These are phyloP conservation scores for Drosophila miranda DNA, from an alignment of 1,140 invertebrate species.

Conservation along the genomic window DNA sequence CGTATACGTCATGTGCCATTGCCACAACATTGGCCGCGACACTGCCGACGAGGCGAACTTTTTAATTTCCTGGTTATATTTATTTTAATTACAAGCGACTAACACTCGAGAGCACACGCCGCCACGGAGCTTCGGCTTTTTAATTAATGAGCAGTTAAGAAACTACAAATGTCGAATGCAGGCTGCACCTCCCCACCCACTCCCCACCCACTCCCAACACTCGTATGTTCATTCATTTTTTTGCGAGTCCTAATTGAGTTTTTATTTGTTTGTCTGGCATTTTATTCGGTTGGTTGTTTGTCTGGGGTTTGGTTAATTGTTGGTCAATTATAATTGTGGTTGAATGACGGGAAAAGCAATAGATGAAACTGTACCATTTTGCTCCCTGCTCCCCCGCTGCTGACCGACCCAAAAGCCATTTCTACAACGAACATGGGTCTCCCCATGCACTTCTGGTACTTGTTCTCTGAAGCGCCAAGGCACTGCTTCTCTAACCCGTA, in stretches of 20 bases:
- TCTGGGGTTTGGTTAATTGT: constrained; percentile 34
- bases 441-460: no score
- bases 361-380: no score
- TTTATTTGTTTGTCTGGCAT: constrained; percentile 39
- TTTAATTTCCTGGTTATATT: constrained; percentile 67
- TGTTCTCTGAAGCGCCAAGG: no score
- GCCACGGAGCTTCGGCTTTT: constrained; percentile 48
- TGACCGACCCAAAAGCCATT: no score
- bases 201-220: no score
- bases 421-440: no score
- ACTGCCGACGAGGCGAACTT: constrained; percentile 35
- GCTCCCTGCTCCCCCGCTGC: no score
- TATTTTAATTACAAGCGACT: constrained; percentile 61
- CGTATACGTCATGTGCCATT: constrained; percentile 73
- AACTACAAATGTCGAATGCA: constrained; percentile 17
- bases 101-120: constrained; percentile 16
- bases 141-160: constrained; percentile 62
- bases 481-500: no score
- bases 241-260: constrained; percentile 23
- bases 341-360: no score
- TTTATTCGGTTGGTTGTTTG: constrained; percentile 12
- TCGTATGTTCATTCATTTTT: not conserved
- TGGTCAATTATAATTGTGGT: constrained; percentile 26
- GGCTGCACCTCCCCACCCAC: not conserved
- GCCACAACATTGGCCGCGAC: constrained; percentile 8